phyloP scores from a whole-genome alignment of 2,797 vertebrate species.

The Gymnoscopelus braueri region DNA sequence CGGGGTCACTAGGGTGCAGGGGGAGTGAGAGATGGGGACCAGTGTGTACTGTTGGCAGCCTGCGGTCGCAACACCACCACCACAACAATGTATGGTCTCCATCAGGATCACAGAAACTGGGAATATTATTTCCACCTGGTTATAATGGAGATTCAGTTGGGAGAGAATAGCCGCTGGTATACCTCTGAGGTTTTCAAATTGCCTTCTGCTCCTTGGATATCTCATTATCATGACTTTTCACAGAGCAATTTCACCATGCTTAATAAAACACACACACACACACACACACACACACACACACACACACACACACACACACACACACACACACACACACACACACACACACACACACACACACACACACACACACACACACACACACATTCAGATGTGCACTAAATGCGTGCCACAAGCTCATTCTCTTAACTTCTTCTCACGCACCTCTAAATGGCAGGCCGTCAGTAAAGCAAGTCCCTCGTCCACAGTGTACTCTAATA shows the following conservation, averaged over 20 bases:
- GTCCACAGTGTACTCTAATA: conserved; percentile 48
- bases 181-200: conserved; percentile 67
- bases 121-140: conserved; percentile 72
- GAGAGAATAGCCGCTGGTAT: conserved; percentile 43
- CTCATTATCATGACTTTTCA: conserved; percentile 70
- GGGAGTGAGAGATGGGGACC: conserved; percentile 56
- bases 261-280: conserved; percentile 36
- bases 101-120: conserved; percentile 34
- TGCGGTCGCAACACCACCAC: conserved; percentile 34
- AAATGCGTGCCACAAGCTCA: conserved; percentile 25
- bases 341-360: conserved; percentile 50
- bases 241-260: conserved; percentile 65
- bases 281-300: conserved; percentile 43
- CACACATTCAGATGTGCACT: conserved; percentile 4
- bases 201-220: conserved; percentile 49
- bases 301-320: conserved; percentile 38
- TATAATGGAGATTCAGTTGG: conserved; percentile 34
- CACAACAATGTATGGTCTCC: conserved; percentile 34
- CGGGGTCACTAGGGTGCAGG: conserved; percentile 38
- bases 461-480: conserved; percentile 46
- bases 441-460: conserved; percentile 59
- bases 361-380: conserved; percentile 37
- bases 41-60: conserved; percentile 20
- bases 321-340: conserved; percentile 32
- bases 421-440: conserved; percentile 71